These are phyloP conservation scores for Acleris sparsana DNA, from an alignment of 2,888 invertebrate species.

Conservation along the genomic window DNA sequence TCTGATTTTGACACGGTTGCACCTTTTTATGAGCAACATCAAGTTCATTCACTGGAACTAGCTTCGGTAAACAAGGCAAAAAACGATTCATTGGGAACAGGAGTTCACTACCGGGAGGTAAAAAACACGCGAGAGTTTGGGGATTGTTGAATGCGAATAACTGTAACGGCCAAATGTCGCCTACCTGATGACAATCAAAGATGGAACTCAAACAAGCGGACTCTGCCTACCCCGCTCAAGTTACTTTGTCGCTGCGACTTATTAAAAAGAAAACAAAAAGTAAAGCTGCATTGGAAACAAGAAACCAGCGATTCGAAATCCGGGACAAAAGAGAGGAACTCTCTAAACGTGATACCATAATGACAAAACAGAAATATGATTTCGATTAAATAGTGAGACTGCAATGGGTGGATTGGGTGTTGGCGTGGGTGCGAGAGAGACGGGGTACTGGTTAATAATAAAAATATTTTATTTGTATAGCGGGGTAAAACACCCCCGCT, in stretches of 20 bases:
- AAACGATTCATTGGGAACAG: slow-evolving; percentile 46
- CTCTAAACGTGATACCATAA: slow-evolving; percentile 80
- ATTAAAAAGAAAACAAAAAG: slow-evolving; percentile 65
- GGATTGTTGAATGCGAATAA: slow-evolving; percentile 26
- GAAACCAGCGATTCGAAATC: slow-evolving; percentile 76
- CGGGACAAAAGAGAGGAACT: slow-evolving; percentile 81
- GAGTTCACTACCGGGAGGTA: slow-evolving; percentile 29
- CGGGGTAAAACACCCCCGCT: slow-evolving; percentile 83
- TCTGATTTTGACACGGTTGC: slow-evolving; percentile 78
- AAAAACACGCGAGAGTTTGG: slow-evolving; percentile 4
- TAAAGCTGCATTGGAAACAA: slow-evolving; percentile 76
- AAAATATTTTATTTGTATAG: slow-evolving; percentile 83
- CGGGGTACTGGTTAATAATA: slow-evolving; percentile 77
- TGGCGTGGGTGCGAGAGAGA: slow-evolving; percentile 64
- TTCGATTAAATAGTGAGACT: slow-evolving; percentile 78
- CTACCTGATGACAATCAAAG: slow-evolving; percentile 35
- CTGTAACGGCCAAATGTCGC: slow-evolving; percentile 30
- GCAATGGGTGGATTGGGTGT: slow-evolving; percentile 57
- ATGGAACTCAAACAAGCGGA: slow-evolving; percentile 22
- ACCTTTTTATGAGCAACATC: slow-evolving; percentile 68
- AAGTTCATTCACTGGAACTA: slow-evolving; percentile 69
- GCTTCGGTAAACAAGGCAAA: slow-evolving; percentile 57
- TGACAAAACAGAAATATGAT: slow-evolving; percentile 84
- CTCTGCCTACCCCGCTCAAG: slow-evolving; percentile 46
- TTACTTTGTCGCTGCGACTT: slow-evolving; percentile 64